phyloP scores from a whole-genome alignment of 2,888 invertebrate genomes.

The Ischnus inquisitorius region DNA sequence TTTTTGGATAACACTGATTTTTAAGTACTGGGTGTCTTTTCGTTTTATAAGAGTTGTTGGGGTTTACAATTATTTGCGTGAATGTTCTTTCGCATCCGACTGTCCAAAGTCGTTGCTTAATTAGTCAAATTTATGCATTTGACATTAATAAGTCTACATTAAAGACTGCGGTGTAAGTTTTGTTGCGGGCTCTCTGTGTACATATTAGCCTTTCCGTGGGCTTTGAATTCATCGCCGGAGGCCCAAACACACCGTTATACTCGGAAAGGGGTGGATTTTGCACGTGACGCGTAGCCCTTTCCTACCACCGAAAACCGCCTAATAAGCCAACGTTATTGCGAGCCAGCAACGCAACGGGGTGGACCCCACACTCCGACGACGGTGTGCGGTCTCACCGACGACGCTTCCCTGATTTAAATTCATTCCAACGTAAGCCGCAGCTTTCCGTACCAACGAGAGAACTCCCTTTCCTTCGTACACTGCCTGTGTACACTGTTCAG shows the following conservation, averaged over 20 bases:
- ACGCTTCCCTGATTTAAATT: slow-evolving; percentile 64
- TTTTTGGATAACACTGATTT: no score
- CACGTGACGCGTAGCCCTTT: slow-evolving; percentile 31
- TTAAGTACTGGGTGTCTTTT: no score
- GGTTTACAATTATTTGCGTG: no score
- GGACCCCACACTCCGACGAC: slow-evolving; percentile 31
- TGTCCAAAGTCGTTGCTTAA: background rate
- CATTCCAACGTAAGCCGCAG: slow-evolving; percentile 61
- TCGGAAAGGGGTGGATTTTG: slow-evolving; percentile 39
- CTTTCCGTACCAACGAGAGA: slow-evolving; percentile 31
- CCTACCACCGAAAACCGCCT: slow-evolving; percentile 61
- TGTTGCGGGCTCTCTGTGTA: background rate
- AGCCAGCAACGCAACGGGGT: slow-evolving; percentile 30
- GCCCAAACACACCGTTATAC: slow-evolving; percentile 21
- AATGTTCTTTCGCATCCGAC: no score
- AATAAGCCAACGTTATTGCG: slow-evolving; percentile 72
- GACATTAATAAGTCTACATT: slow-evolving; percentile 1
- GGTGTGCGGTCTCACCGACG: slow-evolving; percentile 54
- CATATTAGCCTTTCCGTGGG: slow-evolving; percentile 36
- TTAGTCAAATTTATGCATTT: background rate
- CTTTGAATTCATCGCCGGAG: slow-evolving; percentile 47
- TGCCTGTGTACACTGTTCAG: slow-evolving; percentile 20
- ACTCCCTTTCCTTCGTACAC: slow-evolving; percentile 23
- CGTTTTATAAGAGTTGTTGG: no score
- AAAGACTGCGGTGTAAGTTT: slow-evolving; percentile 14